Percentiles rank a stretch among this genome's conserved stretches.
These are phyloP conservation scores for Toxostoma redivivum DNA, from an alignment of 2,113 vertebrate genomes.

Conservation along the genomic window DNA sequence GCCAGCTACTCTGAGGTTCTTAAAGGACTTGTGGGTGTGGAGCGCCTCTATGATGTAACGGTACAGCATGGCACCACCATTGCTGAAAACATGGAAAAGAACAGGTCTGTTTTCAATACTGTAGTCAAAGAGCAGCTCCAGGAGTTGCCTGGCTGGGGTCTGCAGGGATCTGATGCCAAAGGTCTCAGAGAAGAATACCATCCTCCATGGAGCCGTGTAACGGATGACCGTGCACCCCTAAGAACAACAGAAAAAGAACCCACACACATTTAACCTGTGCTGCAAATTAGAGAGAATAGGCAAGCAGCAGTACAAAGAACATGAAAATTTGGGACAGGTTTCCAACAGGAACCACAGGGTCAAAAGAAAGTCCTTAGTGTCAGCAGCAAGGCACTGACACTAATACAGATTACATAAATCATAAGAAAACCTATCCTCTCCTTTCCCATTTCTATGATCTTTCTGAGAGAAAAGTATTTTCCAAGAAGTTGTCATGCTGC, in stretches of 20 bases:
- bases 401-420: neutral
- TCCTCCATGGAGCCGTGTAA: conserved; percentile 88
- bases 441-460: neutral
- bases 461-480: neutral
- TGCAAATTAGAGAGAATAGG: neutral
- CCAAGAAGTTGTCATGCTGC: neutral
- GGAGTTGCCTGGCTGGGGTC: conserved; percentile 79
- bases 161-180: conserved; percentile 88
- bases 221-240: conserved; percentile 91
- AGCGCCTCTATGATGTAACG: conserved; percentile 87
- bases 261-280: neutral
- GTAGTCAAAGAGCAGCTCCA: conserved; percentile 90
- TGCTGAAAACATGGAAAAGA: conserved; percentile 94
- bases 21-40: conserved; percentile 74
- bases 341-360: neutral
- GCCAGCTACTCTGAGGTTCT: conserved; percentile 80
- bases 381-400: neutral
- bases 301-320: neutral
- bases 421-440: neutral
- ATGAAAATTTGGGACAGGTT: neutral
- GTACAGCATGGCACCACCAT: conserved; percentile 93
- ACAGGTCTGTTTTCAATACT: conserved; percentile 87
- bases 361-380: neutral
- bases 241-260: neutral
- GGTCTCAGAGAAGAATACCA: conserved; percentile 88